Conservation (phyloP, 2,113 vertebrate species). For the Isichthys henryi region DNA sequence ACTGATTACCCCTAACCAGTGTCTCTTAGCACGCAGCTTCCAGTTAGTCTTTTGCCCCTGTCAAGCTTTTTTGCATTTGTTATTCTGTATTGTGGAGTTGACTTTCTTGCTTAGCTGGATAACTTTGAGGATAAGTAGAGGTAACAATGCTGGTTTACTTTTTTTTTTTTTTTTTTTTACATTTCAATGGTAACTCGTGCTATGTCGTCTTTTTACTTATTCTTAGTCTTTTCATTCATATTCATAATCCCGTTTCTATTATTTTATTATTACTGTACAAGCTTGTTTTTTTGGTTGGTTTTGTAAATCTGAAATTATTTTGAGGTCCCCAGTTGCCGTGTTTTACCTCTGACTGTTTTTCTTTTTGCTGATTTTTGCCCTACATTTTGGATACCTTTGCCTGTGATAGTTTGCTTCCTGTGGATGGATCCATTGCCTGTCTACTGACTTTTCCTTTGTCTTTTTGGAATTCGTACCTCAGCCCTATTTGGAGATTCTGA, state of each 20-base stretch:
- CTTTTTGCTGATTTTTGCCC: neutral
- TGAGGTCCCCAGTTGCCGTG: too few species aligned
- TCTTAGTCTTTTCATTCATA: too few species aligned
- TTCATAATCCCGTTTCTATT: neutral
- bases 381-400: neutral
- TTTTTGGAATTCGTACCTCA: neutral
- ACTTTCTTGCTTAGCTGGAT: neutral
- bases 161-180: too few species aligned
- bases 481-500: neutral
- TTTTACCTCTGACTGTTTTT: neutral
- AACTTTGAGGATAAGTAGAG: neutral
- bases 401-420: neutral
- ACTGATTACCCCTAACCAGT: neutral
- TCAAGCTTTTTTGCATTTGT: neutral
- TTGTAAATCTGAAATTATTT: neutral
- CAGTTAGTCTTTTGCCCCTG: neutral
- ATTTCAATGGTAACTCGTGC: neutral
- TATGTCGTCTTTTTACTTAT: neutral
- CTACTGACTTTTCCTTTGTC: neutral
- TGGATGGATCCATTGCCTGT: neutral
- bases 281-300: neutral
- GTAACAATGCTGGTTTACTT: neutral
- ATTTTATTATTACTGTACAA: neutral
- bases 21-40: neutral
- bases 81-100: neutral